Evolutionary conservation across 1,140 invertebrate genomes (phyloP).

Genomic region (Sipha flava): DNA sequence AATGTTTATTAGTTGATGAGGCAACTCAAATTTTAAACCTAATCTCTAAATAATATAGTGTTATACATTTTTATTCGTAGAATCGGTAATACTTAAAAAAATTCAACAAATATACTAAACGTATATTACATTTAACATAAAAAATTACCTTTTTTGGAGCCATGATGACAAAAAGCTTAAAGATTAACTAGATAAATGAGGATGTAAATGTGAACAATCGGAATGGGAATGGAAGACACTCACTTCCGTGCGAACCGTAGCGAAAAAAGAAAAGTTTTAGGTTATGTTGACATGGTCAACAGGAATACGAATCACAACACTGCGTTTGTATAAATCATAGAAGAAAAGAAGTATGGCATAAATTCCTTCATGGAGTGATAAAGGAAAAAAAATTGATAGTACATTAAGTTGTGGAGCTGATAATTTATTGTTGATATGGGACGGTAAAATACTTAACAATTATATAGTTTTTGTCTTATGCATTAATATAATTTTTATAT

Average conservation of each 20-base stretch:
- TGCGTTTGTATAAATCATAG: not conserved
- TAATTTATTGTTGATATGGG: too few relatives aligned
- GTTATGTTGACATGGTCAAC: constrained; percentile 13
- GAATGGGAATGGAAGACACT: not conserved
- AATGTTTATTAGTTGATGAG: too few relatives aligned
- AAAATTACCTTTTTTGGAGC: constrained; percentile 22
- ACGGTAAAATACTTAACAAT: too few relatives aligned
- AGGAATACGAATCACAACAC: not conserved
- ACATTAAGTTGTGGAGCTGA: too few relatives aligned
- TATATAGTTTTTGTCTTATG: too few relatives aligned
- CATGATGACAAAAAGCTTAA: constrained; percentile 10
- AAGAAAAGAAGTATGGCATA: not conserved
- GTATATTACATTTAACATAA: not conserved
- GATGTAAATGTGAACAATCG: constrained; percentile 4
- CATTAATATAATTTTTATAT: too few relatives aligned
- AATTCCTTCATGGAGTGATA: not conserved
- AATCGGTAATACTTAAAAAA: too few relatives aligned
- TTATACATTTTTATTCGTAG: too few relatives aligned
- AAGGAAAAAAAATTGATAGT: too few relatives aligned
- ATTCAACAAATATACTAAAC: too few relatives aligned
- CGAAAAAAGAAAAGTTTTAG: not conserved
- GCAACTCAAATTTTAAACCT: too few relatives aligned
- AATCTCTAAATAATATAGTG: too few relatives aligned
- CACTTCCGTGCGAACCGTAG: not conserved
- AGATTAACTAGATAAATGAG: not conserved